phyloP scores from a whole-genome alignment of 2,888 invertebrate genomes.

The Microplitis deprimator region DNA sequence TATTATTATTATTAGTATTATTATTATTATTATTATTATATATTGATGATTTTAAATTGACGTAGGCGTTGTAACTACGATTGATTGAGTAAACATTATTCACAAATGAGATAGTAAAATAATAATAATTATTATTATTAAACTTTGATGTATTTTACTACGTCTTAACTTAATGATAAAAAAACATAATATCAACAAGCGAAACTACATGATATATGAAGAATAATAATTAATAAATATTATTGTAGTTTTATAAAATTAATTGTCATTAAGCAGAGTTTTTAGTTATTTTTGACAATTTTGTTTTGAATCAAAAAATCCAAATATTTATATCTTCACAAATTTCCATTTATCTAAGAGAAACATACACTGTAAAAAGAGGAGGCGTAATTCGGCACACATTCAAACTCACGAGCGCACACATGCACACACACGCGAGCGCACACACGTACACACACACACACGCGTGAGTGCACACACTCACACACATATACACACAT shows the following conservation, averaged over 20 bases:
- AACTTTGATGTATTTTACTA: not conserved
- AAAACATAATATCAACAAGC: not conserved
- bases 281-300: no score
- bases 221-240: not conserved
- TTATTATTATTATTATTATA: not conserved
- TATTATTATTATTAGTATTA: not conserved
- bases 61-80: conserved; percentile 25
- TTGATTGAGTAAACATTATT: conserved; percentile 23
- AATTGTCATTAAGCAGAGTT: not conserved
- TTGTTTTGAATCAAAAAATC: no score
- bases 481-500: no score
- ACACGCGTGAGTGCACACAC: no score
- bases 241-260: not conserved
- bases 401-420: no score
- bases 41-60: conserved; percentile 4
- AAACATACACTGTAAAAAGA: no score
- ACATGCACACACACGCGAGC: no score
- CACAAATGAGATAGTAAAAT: not conserved
- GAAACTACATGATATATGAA: not conserved
- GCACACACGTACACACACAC: no score
- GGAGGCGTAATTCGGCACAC: no score
- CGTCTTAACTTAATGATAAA: not conserved
- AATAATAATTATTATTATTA: not conserved
- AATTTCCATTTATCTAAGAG: no score
- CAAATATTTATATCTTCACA: no score